Evolutionary conservation across 2,888 invertebrate genomes (phyloP), one percentile per base, ranked within the genome.

Genomic region (Microdon myrmicae): DNA sequence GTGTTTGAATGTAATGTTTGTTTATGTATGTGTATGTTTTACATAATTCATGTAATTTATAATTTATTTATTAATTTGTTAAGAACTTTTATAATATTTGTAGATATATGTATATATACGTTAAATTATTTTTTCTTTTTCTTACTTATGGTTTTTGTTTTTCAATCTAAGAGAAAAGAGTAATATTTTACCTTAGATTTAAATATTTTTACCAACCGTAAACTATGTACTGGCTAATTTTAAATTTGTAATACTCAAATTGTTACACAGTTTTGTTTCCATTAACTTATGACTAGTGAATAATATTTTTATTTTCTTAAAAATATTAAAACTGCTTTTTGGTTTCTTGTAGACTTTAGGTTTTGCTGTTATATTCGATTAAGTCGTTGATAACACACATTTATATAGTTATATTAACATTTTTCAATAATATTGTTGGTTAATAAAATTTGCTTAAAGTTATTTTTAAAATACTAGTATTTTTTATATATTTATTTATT

Each of bases 361-460:
- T 51, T 9, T 39, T 34, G 17, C 19, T 29, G 10, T 32, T 16
- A 31, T 9, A 37, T 37, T 51, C 45, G 56, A 37, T 45, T 51
- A 37, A 64, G 56, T 64, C 61, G 51, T 58, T 58, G 47, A 58
- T 64, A 58, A 64, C 64, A 64, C 58, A 53, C 64, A 38, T 48
- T 45, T 58, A 12, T 45, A n/a, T 39, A 43, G 22, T 35, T 58
- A 61, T 53, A 58, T 47, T 34, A 56, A 47, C 29, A 47, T 35
- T 47, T 48, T 19, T 9, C 56, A 32, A 58, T 51, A 61, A 59
- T 31, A 56, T 41, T 34, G 26, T 20, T 37, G 10, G 20, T 54
- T 31, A 14, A 20, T 10, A n/a, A n/a, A n/a, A n/a, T n/a, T n/a
- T n/a, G n/a, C n/a, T n/a, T n/a, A n/a, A n/a, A n/a, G n/a, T n/a